Base-by-base conservation (phyloP, 1,140 invertebrate genomes). In the Bombus picipes region DNA sequence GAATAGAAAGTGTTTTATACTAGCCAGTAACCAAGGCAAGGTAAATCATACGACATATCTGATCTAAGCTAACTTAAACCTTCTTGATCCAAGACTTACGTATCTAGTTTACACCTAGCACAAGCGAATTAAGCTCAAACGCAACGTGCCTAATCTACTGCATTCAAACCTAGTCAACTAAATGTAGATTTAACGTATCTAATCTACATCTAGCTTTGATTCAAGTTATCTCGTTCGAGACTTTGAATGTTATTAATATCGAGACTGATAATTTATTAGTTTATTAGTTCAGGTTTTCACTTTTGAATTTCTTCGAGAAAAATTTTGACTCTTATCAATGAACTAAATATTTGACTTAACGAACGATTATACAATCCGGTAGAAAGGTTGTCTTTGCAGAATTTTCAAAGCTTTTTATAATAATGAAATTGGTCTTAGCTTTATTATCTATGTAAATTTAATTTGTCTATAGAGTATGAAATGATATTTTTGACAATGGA, bases 121-220 rank as follows among this genome's bases (percentile, higher is more conserved):
- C 41, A 47, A 25, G 41, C 41, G 32, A 79, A 34, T 79, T 25
- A 28, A 28, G 4, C 28, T 59, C 28, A 59, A 8, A 47, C 18
- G 41, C 28, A 43, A 79, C 25, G 32, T 32, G 28, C n/a, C 62
- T 79, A 79, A 79, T 79, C 77, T 28, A 32, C 41, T 43, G n/a
- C 22, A 68, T 79, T 43, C 41, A 80, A 70, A 80, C 25, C 34
- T 41, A 80, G 15, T 80, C 43, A 53, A 70, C 32, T 39, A 80
- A 70, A 47, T 37, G 32, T 12, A 71, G 78, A 68, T 53, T 53
- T 70, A 47, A 80, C 65, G 28, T 65, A 65, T 78, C 75, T 34
- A 32, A 25, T 39, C 57, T n/a, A 13, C 32, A 77, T 70, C 65
- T 70, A 37, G 9, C 22, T n/a, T 18, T 28, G 47, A 25, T 13